Evolutionary conservation across 2,797 vertebrate genomes (phyloP), one percentile per base, ranked within the genome.

Genomic region (Muraenolepis orangiensis): DNA sequence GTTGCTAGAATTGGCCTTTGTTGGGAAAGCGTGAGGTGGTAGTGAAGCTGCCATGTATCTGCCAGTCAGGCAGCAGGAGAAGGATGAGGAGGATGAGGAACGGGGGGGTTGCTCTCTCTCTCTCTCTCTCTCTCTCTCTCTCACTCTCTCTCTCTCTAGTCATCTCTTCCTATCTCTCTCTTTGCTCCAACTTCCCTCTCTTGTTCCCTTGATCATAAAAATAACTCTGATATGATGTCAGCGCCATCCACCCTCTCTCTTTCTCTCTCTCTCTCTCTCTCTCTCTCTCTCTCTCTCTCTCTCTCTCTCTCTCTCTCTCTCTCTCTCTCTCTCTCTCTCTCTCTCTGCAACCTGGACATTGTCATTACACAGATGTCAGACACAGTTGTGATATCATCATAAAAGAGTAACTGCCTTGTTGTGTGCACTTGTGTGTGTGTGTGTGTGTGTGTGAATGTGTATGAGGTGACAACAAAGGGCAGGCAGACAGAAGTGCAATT

Each of bases 321-420:
- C 46, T 57, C 46, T n/a, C 20, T n/a, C 20, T 4, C 4, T 3
- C 46, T 57, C 46, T 12, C n/a, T 61, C 76, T 69, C 23, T 72
- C 72, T n/a, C 67, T 67, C 71, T 32, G 57, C 87, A 90, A 85
- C 87, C 86, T 85, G 88, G 87, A 86, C 81, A 46, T 79, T 72
- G 76, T 77, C 89, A 91, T 91, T 88, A 87, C 84, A 85, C 89
- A 93, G 91, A 92, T 90, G 91, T 91, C 89, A 87, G 74, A 72
- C 86, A 75, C 85, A 80, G 86, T 85, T 85, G 87, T 84, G 89
- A 90, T 89, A 89, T 90, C 90, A 89, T 89, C 87, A 82, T 90
- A 87, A 89, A 90, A 86, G 87, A 87, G 74, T 72, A 87, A 85
- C 78, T 80, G 79, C 80, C 31, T 61, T 61, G 66, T 28, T 67